phyloP scores from a whole-genome alignment of 2,888 invertebrate species.

The Eudemis profundana region DNA sequence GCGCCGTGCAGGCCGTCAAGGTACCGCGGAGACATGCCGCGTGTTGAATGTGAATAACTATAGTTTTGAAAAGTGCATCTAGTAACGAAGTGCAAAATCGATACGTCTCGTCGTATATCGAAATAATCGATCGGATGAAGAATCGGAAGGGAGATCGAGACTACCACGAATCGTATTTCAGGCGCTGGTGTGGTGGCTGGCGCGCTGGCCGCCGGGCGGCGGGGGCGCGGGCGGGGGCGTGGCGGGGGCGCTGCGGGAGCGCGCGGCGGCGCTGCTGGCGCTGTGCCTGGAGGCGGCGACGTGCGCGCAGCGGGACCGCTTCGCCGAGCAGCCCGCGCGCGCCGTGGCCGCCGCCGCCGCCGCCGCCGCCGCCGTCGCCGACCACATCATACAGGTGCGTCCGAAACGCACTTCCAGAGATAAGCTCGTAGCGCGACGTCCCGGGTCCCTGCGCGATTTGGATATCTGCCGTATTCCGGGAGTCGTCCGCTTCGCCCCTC shows the following conservation, averaged over 20 bases:
- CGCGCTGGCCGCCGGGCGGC: constrained; percentile 83
- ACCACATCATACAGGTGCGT: constrained; percentile 92
- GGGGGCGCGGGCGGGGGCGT: constrained; percentile 54
- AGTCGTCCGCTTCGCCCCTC: too few species aligned
- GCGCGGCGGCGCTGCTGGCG: constrained; percentile 88
- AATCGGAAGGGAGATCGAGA: too few species aligned
- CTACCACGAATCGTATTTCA: too few species aligned
- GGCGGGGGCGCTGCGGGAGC: constrained; percentile 77
- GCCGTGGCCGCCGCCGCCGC: constrained; percentile 90
- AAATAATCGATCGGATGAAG: too few species aligned
- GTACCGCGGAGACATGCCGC: too few species aligned
- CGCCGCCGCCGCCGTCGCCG: constrained; percentile 91
- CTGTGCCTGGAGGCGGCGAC: constrained; percentile 95
- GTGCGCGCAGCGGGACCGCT: constrained; percentile 95
- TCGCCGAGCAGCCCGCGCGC: constrained; percentile 93
- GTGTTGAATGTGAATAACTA: too few species aligned
- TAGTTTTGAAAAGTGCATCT: too few species aligned
- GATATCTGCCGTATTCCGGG: too few species aligned
- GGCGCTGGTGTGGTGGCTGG: constrained; percentile 95
- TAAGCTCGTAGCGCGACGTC: too few species aligned
- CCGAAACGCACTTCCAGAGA: not conserved
- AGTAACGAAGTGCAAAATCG: too few species aligned
- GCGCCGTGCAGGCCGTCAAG: constrained; percentile 93
- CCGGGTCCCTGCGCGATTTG: too few species aligned
- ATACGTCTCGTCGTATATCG: too few species aligned